A percentile compares a stretch with the other conserved stretches of the same genome.
Conservation (phyloP, 2,797 vertebrate species). For the Dermochelys coriacea region DNA sequence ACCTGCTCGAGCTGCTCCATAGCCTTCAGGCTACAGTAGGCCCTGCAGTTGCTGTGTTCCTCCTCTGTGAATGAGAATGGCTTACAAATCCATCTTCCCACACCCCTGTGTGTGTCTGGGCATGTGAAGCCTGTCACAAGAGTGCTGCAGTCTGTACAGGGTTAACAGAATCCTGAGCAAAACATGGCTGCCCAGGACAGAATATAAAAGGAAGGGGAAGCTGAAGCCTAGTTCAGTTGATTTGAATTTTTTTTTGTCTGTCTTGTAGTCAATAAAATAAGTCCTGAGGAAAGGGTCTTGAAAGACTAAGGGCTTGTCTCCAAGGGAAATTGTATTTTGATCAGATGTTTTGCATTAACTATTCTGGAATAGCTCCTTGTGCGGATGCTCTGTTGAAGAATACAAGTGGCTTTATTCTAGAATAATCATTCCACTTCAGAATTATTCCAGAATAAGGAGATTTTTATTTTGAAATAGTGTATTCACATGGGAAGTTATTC, state of each 20-base stretch:
- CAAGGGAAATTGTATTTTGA: background rate
- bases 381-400: no score
- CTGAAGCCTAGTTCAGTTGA: background rate
- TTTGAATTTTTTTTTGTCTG: background rate
- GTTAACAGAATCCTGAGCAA: background rate
- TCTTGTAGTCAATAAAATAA: background rate
- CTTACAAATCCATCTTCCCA: background rate
- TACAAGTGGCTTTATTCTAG: background rate
- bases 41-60: background rate
- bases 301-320: background rate
- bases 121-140: rapidly evolving
- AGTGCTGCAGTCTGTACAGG: background rate
- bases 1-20: background rate
- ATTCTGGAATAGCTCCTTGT: no score
- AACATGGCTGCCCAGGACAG: background rate
- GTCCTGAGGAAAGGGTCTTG: background rate
- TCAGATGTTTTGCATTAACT: no score
- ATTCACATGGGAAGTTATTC: background rate
- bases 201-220: background rate
- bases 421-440: background rate
- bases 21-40: background rate
- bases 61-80: background rate
- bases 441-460: background rate
- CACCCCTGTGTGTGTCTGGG: background rate
- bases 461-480: background rate